phyloP scores from a whole-genome alignment of 2,113 vertebrate genomes.

The Oryzias curvinotus region DNA sequence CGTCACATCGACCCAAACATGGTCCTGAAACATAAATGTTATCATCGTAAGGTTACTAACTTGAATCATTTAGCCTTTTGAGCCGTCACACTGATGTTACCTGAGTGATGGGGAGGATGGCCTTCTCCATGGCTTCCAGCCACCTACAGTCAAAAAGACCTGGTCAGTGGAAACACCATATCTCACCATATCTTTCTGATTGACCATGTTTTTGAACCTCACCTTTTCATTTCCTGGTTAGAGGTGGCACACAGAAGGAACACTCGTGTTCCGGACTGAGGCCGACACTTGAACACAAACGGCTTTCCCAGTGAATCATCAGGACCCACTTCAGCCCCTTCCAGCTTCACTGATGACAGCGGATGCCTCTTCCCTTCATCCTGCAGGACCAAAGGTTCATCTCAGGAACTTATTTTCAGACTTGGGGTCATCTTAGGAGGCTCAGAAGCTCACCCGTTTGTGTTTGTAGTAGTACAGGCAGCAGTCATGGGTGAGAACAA shows the following conservation, averaged over 20 bases:
- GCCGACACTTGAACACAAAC: conserved; percentile 87
- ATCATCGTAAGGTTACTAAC: background rate
- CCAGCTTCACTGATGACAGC: conserved; percentile 80
- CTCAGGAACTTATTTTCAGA: background rate
- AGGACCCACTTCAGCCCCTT: conserved; percentile 83
- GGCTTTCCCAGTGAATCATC: conserved; percentile 87
- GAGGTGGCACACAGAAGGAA: conserved; percentile 88
- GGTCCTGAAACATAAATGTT: conserved; percentile 75
- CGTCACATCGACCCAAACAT: conserved; percentile 91
- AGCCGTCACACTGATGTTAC: conserved; percentile 58
- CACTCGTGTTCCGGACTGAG: conserved; percentile 75
- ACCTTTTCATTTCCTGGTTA: conserved; percentile 94
- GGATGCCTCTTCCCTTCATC: conserved; percentile 86
- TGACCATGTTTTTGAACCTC: background rate
- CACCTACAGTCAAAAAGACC: conserved; percentile 74
- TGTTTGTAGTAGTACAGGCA: conserved; percentile 88
- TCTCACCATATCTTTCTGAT: background rate
- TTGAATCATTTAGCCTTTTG: no score
- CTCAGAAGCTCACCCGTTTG: conserved; percentile 80
- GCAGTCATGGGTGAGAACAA: conserved; percentile 85
- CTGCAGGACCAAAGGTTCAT: conserved; percentile 55
- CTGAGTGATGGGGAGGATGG: conserved; percentile 83
- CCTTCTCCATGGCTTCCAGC: conserved; percentile 87
- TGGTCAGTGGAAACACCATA: background rate
- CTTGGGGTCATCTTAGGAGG: no score